A percentile compares a stretch with the other conserved stretches of the same genome.
Conservation (phyloP, 2,888 invertebrate genomes). For the Asteroscopus sphinx region DNA sequence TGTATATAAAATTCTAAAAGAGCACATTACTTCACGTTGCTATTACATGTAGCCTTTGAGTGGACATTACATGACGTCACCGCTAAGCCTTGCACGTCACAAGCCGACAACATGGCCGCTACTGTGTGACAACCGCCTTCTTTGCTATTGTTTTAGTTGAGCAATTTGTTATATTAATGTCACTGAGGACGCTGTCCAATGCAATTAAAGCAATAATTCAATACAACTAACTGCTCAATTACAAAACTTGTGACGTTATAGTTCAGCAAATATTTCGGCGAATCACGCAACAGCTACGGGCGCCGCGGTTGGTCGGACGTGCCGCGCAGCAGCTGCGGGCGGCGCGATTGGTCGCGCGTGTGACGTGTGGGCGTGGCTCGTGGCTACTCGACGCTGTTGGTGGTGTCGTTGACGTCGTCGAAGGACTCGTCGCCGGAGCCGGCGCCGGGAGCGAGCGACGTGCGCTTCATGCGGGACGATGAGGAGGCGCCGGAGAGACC, state of each 20-base stretch:
- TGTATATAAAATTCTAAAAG: conserved; percentile 24
- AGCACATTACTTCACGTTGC: conserved; percentile 43
- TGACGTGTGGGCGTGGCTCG: conserved; percentile 1
- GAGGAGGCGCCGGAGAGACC: conserved; percentile 91
- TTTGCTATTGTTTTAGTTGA: background rate
- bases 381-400: conserved; percentile 92
- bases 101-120: conserved; percentile 11
- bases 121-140: conserved; percentile 2
- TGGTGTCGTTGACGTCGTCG: conserved; percentile 93
- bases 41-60: conserved; percentile 44
- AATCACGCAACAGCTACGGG: too few species aligned
- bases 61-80: conserved; percentile 42
- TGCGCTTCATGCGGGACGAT: conserved; percentile 92
- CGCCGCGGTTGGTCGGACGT: too few species aligned
- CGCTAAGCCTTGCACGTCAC: conserved; percentile 29
- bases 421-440: conserved; percentile 94
- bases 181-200: too few species aligned
- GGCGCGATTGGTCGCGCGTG: background rate
- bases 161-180: background rate
- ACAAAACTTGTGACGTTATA: too few species aligned
- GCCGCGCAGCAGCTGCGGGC: background rate
- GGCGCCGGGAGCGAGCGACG: conserved; percentile 91
- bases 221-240: too few species aligned
- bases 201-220: too few species aligned
- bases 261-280: too few species aligned